Percentiles rank a stretch among this genome's conserved stretches.
Conservation (phyloP, 2,113 vertebrate genomes). For the Cyprinus carpio region DNA sequence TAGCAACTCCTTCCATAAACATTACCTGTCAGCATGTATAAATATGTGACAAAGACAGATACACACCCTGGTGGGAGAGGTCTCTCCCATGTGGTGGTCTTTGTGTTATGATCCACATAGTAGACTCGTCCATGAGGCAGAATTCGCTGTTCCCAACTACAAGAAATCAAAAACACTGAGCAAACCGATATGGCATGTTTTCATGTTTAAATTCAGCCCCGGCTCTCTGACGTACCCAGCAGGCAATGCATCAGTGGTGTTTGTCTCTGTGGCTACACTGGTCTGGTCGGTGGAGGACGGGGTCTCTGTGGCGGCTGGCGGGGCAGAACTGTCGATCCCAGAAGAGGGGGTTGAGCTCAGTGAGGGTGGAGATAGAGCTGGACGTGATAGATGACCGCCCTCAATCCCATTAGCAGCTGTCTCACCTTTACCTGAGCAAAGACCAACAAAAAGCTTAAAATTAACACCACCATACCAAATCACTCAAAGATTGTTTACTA, state of each 20-base stretch:
- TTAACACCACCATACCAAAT: background rate
- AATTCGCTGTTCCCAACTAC: conserved; percentile 95
- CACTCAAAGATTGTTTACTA: background rate
- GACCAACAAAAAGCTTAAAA: background rate
- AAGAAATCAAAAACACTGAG: conserved; percentile 4
- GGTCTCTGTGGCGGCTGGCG: conserved; percentile 56
- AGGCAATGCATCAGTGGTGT: conserved; percentile 80
- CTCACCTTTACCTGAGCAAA: conserved; percentile 79
- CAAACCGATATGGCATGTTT: background rate
- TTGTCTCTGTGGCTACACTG: conserved; percentile 60
- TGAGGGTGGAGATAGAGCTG: conserved; percentile 47
- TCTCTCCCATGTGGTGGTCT: conserved; percentile 98
- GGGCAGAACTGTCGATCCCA: conserved; percentile 55
- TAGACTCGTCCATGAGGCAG: conserved; percentile 93
- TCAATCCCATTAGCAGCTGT: conserved; percentile 58
- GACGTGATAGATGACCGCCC: too few species aligned
- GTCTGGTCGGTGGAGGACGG: conserved; percentile 63
- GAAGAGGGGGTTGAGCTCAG: conserved; percentile 55
- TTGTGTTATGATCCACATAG: conserved; percentile 98
- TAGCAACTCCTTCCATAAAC: background rate
- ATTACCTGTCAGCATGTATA: background rate
- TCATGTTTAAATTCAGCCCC: background rate
- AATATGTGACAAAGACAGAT: background rate
- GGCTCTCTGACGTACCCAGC: conserved; percentile 81
- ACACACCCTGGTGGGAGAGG: conserved; percentile 94